Evolutionary conservation across 2,888 invertebrate species (phyloP).

Genomic region (Spicauda simplicius): DNA sequence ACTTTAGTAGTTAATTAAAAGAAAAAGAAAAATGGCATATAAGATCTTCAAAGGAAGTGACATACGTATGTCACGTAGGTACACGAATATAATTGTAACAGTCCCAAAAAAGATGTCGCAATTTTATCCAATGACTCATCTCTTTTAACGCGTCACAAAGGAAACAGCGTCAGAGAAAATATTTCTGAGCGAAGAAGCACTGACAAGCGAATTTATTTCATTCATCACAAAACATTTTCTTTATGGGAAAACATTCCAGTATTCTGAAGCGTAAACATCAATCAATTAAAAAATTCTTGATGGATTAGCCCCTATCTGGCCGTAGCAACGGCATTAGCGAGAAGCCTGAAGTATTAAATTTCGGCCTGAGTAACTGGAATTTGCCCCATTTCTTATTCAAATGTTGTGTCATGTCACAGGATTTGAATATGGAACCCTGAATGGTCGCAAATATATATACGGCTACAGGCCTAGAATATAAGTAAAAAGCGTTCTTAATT

Average conservation of each 20-base stretch:
- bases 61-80: background rate
- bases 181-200: slow-evolving; percentile 4
- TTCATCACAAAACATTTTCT: slow-evolving; percentile 24
- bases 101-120: slow-evolving; percentile 1
- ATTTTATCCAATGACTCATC: slow-evolving; percentile 8
- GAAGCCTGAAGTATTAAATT: background rate
- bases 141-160: slow-evolving; percentile 20
- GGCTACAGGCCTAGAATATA: no score
- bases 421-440: no score
- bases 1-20: background rate
- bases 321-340: background rate
- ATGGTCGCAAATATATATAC: no score
- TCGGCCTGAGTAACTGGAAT: background rate
- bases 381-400: no score
- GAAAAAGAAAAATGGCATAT: background rate
- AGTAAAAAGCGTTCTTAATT: no score
- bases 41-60: slow-evolving; percentile 2
- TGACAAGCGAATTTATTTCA: slow-evolving; percentile 11
- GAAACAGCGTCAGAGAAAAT: slow-evolving; percentile 1
- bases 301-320: slow-evolving; percentile 12
- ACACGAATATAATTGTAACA: background rate
- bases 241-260: slow-evolving; percentile 13
- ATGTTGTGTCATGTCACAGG: no score
- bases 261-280: slow-evolving; percentile 21
- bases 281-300: slow-evolving; percentile 25